These are phyloP conservation scores for Epistrophe eligans DNA, from an alignment of 2,888 invertebrate genomes.

Conservation along the genomic window DNA sequence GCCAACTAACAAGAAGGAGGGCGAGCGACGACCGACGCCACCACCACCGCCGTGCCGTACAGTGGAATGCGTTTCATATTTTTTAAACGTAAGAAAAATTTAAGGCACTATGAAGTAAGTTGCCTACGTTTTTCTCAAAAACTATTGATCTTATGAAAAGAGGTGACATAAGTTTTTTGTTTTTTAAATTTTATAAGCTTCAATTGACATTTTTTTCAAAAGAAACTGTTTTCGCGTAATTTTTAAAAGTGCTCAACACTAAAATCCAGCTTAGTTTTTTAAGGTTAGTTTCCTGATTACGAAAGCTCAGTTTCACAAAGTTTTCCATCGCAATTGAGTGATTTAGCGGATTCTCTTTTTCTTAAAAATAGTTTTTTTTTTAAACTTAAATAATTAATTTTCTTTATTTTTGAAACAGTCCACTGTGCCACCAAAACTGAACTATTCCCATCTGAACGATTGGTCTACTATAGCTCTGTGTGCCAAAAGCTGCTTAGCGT, in stretches of 20 bases:
- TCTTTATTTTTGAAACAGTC: neutral
- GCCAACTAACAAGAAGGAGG: constrained; percentile 69
- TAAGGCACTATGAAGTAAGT: neutral
- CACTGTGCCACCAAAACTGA: constrained; percentile 1
- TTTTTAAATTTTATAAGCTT: too few relatives aligned
- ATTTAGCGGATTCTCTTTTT: too few relatives aligned
- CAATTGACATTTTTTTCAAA: too few relatives aligned
- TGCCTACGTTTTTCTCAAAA: too few relatives aligned
- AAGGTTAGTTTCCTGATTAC: too few relatives aligned
- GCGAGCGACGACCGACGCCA: constrained; percentile 62
- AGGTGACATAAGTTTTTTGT: too few relatives aligned
- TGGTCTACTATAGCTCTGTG: constrained; percentile 48
- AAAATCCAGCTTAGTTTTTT: too few relatives aligned
- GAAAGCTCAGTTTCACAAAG: neutral
- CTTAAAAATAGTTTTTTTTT: too few relatives aligned
- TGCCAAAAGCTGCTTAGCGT: constrained; percentile 29
- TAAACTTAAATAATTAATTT: neutral
- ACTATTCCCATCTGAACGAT: constrained; percentile 44
- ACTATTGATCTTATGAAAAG: too few relatives aligned
- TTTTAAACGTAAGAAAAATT: neutral
- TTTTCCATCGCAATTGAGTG: neutral
- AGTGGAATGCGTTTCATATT: neutral
- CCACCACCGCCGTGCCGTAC: neutral
- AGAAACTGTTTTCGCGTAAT: too few relatives aligned
- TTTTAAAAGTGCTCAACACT: too few relatives aligned